phyloP scores from a whole-genome alignment of 2,797 vertebrate genomes.

The Tamandua tetradactyla region DNA sequence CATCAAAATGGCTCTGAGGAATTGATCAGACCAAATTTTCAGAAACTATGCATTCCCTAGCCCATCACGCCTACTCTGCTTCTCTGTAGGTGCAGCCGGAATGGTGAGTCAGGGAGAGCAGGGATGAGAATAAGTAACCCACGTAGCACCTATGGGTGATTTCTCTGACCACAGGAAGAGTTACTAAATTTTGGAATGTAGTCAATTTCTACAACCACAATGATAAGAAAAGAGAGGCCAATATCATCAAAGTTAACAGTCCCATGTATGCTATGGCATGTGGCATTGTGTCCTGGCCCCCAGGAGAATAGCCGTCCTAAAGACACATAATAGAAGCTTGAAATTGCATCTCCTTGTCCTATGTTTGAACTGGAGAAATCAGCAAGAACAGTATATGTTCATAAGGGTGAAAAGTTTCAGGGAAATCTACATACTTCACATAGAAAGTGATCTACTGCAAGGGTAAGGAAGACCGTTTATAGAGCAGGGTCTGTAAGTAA shows the following conservation, averaged over 20 bases:
- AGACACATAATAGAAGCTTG: background rate
- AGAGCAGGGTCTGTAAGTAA: background rate
- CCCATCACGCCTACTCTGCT: background rate
- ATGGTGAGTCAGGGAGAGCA: background rate
- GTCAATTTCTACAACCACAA: background rate
- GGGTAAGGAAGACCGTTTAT: background rate
- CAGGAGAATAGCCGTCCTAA: background rate
- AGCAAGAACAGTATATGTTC: background rate
- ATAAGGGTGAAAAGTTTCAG: background rate
- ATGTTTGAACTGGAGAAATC: background rate
- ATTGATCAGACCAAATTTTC: background rate
- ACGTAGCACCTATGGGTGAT: background rate
- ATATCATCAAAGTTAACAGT: background rate
- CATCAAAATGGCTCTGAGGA: background rate
- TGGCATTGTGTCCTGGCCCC: background rate
- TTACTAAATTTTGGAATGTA: background rate
- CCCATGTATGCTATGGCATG: background rate
- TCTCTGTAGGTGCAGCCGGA: background rate
- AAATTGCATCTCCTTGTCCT: background rate
- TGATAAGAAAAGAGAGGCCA: background rate
- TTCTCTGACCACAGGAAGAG: conserved; percentile 7
- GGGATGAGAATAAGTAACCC: background rate
- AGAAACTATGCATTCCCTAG: background rate
- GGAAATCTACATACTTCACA: background rate
- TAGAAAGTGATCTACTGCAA: background rate